Evolutionary conservation across 2,797 vertebrate species (phyloP), one percentile per base, ranked within the genome.

Genomic region (Megalops cyprinoides): DNA sequence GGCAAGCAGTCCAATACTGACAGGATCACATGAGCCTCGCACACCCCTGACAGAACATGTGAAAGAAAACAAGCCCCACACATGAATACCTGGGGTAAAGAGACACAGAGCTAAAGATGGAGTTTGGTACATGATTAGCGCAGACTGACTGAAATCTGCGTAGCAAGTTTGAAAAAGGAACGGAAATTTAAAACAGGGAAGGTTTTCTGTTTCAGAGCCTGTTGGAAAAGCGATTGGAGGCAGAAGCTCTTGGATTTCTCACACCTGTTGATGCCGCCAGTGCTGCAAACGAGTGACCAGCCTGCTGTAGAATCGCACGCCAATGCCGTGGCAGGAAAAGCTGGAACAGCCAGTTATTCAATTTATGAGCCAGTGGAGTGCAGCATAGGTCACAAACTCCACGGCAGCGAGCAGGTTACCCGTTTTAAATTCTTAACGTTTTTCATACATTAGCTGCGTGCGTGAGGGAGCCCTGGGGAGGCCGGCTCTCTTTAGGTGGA

Each of bases 401-500:
- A 37, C 74, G 23, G 49, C 44, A 79, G 79, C 78, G 79, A 85
- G 81, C 84, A 69, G 85, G 79, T 85, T 78, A 78, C 83, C 83
- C 49, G n/a, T n/a, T n/a, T 1, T 2, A 23, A 7, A 44, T 44
- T 71, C 39, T n/a, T 10, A 42, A 31, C 49, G 76, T 78, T 81
- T 69, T 77, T 87, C 85, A 85, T 65, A 82, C 46, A 86, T 87
- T 86, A 83, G 87, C 84, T 74, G 69, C 82, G 85, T 85, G 90
- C 83, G 46, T 79, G 83, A 86, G 58, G 67, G 18, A 74, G 73
- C 42, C 0, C 79, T 18, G 18, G 8, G 8, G 49, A 75, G 71
- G 67, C 51, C 76, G n/a, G 81, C 25, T 65, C 81, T 81, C 76
- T 82, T 82, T 81, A 74, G 74, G 49, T 81, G 49, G 79, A 85